A percentile compares a stretch with the other conserved stretches of the same genome.
Conservation (phyloP, 1,140 invertebrate species). For the Ganaspis sp. region DNA sequence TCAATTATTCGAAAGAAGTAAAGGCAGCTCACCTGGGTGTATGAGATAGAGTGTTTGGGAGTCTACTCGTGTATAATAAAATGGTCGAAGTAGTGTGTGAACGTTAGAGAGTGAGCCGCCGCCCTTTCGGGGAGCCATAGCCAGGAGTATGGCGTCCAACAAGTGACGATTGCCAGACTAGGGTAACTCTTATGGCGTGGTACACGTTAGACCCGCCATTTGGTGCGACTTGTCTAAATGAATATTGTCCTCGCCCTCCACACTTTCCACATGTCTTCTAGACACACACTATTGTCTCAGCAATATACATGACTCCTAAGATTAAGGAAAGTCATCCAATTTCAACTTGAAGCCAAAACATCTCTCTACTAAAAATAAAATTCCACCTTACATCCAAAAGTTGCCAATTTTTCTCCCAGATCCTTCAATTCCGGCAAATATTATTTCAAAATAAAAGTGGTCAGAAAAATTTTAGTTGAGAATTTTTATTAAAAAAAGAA, state of each 20-base stretch:
- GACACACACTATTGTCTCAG: constrained; percentile 16
- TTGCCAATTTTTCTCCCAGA: neutral
- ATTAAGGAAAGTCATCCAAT: constrained; percentile 15
- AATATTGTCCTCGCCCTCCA: constrained; percentile 46
- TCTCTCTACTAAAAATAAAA: neutral
- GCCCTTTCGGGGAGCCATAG: constrained; percentile 54
- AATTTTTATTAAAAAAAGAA: neutral
- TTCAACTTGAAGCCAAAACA: constrained; percentile 5
- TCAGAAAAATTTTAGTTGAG: too few relatives aligned
- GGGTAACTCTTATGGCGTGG: constrained; percentile 56
- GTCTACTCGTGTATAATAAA: constrained; percentile 58
- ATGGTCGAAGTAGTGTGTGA: constrained; percentile 56
- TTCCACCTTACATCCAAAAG: neutral
- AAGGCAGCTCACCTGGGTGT: constrained; percentile 19
- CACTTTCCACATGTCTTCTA: constrained; percentile 37
- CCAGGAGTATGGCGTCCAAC: constrained; percentile 63
- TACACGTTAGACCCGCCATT: constrained; percentile 49
- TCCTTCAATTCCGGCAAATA: too few relatives aligned
- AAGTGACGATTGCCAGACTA: constrained; percentile 60
- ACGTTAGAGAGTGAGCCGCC: constrained; percentile 50
- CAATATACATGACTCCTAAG: constrained; percentile 19
- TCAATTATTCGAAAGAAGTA: neutral
- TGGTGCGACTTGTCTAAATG: constrained; percentile 51
- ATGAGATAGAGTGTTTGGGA: constrained; percentile 48
- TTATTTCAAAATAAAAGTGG: too few relatives aligned